phyloP scores from a whole-genome alignment of 2,888 invertebrate genomes.

The Strigamia maritima region DNA sequence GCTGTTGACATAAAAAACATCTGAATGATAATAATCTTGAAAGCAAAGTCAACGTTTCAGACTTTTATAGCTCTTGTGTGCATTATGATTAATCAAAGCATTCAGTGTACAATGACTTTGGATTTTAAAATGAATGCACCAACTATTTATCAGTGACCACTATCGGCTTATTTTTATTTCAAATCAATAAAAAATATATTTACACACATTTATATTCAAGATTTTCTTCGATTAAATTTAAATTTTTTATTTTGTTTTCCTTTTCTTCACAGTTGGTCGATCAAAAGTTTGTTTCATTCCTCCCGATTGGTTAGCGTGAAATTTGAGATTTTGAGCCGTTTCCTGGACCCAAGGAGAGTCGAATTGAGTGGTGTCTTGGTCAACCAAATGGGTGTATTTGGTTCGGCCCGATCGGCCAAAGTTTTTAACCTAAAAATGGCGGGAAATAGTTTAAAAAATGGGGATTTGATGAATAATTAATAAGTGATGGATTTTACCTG shows the following conservation, averaged over 20 bases:
- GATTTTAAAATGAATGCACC: too few species aligned
- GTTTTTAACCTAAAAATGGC: slow-evolving; percentile 76
- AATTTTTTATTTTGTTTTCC: not conserved
- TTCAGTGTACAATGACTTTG: too few species aligned
- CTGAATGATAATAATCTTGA: too few species aligned
- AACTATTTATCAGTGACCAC: too few species aligned
- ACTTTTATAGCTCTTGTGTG: too few species aligned
- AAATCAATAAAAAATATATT: too few species aligned
- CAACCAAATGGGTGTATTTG: slow-evolving; percentile 97
- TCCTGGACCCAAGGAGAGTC: slow-evolving; percentile 97
- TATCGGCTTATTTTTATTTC: too few species aligned
- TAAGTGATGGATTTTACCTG: slow-evolving; percentile 59
- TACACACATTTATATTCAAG: too few species aligned
- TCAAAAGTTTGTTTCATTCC: slow-evolving; percentile 92
- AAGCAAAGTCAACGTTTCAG: too few species aligned
- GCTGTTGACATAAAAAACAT: too few species aligned
- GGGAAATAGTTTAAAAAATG: slow-evolving; percentile 26
- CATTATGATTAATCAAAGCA: too few species aligned
- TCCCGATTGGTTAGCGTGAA: slow-evolving; percentile 80
- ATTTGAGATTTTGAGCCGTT: slow-evolving; percentile 80
- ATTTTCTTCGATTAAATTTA: too few species aligned
- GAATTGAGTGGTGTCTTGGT: slow-evolving; percentile 97
- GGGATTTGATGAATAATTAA: slow-evolving; percentile 15
- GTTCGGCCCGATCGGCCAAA: slow-evolving; percentile 98
- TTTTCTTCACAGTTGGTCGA: slow-evolving; percentile 64